A percentile compares a stretch with the other conserved stretches of the same genome.
Conservation (phyloP, 2,797 vertebrate genomes). For the Chiloscyllium punctatum region DNA sequence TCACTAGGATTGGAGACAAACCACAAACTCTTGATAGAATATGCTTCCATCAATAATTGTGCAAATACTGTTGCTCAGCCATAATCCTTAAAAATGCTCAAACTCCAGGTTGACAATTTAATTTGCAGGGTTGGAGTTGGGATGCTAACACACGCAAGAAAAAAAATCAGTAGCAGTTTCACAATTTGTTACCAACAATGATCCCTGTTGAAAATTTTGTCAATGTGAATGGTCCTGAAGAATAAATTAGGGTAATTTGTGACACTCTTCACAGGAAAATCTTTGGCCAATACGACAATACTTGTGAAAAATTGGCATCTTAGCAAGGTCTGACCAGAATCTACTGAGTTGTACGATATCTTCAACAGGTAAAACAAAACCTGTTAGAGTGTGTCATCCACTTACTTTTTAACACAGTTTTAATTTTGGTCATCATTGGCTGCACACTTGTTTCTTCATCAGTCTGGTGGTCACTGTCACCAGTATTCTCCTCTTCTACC, state of each 20-base stretch:
- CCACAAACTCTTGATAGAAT: background rate
- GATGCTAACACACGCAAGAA: background rate
- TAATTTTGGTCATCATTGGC: constrained; percentile 99
- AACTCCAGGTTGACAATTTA: background rate
- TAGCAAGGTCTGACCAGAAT: background rate
- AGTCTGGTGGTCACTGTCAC: constrained; percentile 87
- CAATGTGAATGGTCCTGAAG: background rate
- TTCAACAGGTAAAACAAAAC: background rate
- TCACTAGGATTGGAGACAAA: background rate
- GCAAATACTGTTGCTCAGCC: background rate
- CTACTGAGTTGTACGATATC: background rate
- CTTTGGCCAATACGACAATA: background rate
- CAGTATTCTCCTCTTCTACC: constrained; percentile 75
- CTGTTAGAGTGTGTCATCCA: constrained; percentile 38
- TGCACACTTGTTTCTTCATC: constrained; percentile 91
- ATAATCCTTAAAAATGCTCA: background rate
- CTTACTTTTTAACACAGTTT: constrained; percentile 99
- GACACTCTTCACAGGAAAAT: background rate
- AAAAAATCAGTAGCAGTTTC: background rate
- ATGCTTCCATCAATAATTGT: background rate
- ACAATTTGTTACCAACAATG: background rate
- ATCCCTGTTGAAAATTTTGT: background rate
- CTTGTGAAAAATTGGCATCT: background rate
- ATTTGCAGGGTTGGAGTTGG: background rate
- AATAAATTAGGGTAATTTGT: background rate